A percentile compares a stretch with the other conserved stretches of the same genome.
phyloP scores from a whole-genome alignment of 1,140 invertebrate species.

The Drosophila varians region DNA sequence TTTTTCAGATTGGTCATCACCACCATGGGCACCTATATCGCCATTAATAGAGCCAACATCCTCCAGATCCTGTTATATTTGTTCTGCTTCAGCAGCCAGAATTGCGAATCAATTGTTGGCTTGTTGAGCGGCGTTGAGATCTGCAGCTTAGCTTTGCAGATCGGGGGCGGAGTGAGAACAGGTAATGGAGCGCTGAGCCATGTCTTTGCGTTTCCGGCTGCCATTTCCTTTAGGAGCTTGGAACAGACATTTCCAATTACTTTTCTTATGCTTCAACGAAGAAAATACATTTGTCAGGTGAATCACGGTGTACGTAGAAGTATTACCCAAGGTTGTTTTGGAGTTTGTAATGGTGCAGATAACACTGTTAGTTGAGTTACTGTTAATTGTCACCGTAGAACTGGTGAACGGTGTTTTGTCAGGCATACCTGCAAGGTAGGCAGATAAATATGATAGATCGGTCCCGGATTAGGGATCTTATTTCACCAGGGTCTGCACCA shows the following conservation, averaged over 20 bases:
- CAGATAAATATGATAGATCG: background rate
- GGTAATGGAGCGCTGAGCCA: no score
- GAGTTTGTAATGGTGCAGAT: background rate
- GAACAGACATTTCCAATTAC: background rate
- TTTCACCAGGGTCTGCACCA: background rate
- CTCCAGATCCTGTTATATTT: conserved; percentile 8
- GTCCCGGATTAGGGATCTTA: background rate
- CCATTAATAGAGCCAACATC: conserved; percentile 5
- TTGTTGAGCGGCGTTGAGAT: no score
- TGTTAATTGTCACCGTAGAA: background rate
- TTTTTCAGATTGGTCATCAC: no score
- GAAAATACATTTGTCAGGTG: no score
- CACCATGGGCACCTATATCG: background rate
- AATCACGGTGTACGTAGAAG: no score
- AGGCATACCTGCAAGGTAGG: background rate
- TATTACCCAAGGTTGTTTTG: no score
- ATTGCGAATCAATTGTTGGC: conserved; percentile 3
- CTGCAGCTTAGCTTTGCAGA: no score
- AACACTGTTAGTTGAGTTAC: background rate
- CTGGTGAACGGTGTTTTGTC: background rate
- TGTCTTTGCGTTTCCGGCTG: no score
- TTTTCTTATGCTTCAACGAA: background rate
- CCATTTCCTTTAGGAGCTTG: no score
- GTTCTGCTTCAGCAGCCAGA: conserved; percentile 6
- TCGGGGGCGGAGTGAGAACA: no score